Conservation (phyloP, 53 echinoderm and acorn worm species). For the Pentamera pediparva region DNA sequence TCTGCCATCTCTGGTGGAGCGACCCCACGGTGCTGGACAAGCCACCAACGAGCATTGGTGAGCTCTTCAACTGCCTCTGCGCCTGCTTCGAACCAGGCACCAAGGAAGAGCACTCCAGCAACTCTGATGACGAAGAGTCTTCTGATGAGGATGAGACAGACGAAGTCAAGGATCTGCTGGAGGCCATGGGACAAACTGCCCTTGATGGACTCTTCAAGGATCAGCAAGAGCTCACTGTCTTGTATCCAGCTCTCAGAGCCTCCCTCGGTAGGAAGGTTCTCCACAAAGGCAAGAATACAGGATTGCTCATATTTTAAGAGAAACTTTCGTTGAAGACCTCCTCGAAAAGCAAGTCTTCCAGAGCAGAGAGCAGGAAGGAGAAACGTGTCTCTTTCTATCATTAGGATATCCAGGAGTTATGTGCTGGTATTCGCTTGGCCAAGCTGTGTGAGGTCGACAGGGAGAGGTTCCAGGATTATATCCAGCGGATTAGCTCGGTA, state of each 20-base stretch:
- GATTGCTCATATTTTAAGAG: conserved; percentile 13
- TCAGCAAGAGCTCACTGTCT: neutral
- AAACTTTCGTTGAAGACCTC: neutral
- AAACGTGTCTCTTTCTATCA: conserved; percentile 14
- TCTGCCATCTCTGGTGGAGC: conserved; percentile 18
- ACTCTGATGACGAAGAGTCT: neutral
- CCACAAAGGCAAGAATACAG: neutral
- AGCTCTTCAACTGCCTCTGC: conserved; percentile 8
- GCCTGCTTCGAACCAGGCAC: neutral
- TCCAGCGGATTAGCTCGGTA: neutral
- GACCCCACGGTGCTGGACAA: neutral
- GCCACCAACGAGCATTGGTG: neutral
- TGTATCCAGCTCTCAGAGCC: neutral
- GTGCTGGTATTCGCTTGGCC: conserved; percentile 21
- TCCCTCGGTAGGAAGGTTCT: neutral
- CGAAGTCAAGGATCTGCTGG: neutral
- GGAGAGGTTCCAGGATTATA: neutral
- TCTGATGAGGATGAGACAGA: neutral
- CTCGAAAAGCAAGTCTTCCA: neutral
- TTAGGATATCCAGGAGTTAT: conserved; percentile 22
- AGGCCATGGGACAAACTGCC: conserved; percentile 11
- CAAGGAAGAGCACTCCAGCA: neutral
- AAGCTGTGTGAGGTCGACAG: neutral
- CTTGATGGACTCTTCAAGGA: conserved; percentile 14
- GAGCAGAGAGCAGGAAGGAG: neutral